Conservation (phyloP, 2,113 vertebrate genomes). For the Hipposideros armiger region DNA sequence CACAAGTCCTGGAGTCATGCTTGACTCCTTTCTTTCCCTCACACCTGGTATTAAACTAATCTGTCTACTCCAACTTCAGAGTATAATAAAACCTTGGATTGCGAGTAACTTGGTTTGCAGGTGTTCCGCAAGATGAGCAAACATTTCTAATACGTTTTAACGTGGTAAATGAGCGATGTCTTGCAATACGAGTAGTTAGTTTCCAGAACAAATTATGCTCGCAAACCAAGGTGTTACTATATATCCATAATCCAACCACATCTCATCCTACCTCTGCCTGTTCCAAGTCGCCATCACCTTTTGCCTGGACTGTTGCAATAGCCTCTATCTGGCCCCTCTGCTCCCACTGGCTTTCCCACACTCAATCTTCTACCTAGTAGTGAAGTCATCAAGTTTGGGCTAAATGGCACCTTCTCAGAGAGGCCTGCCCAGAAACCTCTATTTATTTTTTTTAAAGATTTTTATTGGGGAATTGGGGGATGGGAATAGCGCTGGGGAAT, state of each 20-base stretch:
- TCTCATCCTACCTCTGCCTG: neutral
- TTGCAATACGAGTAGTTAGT: too few relatives aligned
- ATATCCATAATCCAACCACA: neutral
- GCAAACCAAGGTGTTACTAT: too few relatives aligned
- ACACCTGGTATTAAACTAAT: neutral
- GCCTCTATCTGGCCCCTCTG: neutral
- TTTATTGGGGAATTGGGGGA: too few relatives aligned
- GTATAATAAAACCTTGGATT: too few relatives aligned
- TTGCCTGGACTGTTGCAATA: neutral
- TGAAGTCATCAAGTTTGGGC: neutral
- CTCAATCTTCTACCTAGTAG: neutral
- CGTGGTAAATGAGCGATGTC: too few relatives aligned
- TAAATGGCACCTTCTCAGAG: neutral
- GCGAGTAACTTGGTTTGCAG: too few relatives aligned
- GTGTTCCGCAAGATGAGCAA: too few relatives aligned
- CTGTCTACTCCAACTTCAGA: neutral
- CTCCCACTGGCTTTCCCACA: neutral
- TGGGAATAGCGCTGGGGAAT: too few relatives aligned
- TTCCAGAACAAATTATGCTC: too few relatives aligned
- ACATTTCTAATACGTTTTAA: too few relatives aligned
- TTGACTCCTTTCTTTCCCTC: neutral
- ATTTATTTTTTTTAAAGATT: neutral
- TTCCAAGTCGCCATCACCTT: neutral
- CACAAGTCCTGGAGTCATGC: neutral
- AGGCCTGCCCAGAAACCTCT: neutral